Conservation (phyloP, 2,797 vertebrate species). For the Sebastes variabilis region DNA sequence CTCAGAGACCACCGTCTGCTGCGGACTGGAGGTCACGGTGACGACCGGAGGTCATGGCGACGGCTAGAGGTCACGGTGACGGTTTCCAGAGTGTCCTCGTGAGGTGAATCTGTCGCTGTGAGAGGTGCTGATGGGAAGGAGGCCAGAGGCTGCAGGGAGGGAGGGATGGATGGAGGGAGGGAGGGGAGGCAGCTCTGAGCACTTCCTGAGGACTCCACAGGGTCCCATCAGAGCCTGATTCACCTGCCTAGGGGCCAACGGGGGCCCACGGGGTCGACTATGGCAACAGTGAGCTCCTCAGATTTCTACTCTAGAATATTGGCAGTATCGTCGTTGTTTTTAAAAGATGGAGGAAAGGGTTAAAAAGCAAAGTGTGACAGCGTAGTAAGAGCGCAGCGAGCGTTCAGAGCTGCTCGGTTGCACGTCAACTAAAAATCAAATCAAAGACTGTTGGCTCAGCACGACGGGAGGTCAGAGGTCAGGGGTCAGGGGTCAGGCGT, state of each 20-base stretch:
- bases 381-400: conserved; percentile 47
- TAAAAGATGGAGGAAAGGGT: conserved; percentile 13
- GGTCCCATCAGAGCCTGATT: conserved; percentile 33
- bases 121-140: conserved; percentile 42
- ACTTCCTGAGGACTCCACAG: conserved; percentile 55
- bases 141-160: too few species aligned
- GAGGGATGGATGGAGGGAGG: too few species aligned
- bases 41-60: neutral
- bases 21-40: neutral
- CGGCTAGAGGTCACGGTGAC: too few species aligned
- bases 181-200: conserved; percentile 21
- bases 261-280: conserved; percentile 24
- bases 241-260: conserved; percentile 20
- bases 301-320: conserved; percentile 45
- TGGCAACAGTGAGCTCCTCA: conserved; percentile 62
- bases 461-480: conserved; percentile 49
- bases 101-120: conserved; percentile 16
- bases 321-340: conserved; percentile 62
- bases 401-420: conserved; percentile 33
- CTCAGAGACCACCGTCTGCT: conserved; percentile 20
- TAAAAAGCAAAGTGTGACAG: conserved; percentile 50
- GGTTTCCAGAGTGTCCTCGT: conserved; percentile 16
- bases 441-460: conserved; percentile 61
- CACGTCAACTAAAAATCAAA: conserved; percentile 10
- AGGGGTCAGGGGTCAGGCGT: conserved; percentile 25